phyloP scores from a whole-genome alignment of 2,888 invertebrate genomes.

The Marasmarcha lunaedactyla region DNA sequence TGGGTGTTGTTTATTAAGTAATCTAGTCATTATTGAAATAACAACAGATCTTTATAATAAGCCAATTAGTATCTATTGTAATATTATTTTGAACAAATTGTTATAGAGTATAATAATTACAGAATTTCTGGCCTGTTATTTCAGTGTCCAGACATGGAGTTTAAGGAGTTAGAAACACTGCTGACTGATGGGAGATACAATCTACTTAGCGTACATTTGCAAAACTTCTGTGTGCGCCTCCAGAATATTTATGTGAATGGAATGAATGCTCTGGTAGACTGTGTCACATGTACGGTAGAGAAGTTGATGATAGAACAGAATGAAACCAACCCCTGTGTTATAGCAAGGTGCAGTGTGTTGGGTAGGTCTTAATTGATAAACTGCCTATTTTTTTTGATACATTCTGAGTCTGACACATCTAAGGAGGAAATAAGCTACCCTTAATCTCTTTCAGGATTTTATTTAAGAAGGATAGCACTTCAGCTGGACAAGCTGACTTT shows the following conservation, averaged over 20 bases:
- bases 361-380: constrained; percentile 68
- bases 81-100: too few species aligned
- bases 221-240: constrained; percentile 71
- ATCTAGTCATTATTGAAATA: too few species aligned
- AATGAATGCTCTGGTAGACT: constrained; percentile 75
- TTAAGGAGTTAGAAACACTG: constrained; percentile 74
- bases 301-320: constrained; percentile 68
- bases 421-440: too few species aligned
- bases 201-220: constrained; percentile 66
- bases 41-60: too few species aligned
- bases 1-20: too few species aligned
- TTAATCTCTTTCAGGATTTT: constrained; percentile 74
- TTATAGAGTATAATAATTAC: too few species aligned
- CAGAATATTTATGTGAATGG: constrained; percentile 71
- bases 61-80: too few species aligned
- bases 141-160: constrained; percentile 82
- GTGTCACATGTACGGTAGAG: constrained; percentile 69
- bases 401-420: too few species aligned
- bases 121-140: too few species aligned
- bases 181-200: constrained; percentile 74
- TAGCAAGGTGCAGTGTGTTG: constrained; percentile 76
- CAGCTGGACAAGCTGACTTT: constrained; percentile 88
- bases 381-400: too few species aligned
- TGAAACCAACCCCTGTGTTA: constrained; percentile 53
- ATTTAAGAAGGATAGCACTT: constrained; percentile 83